These are phyloP conservation scores for Loripinus fragilis DNA, from an alignment of 2,888 invertebrate species.

Conservation along the genomic window DNA sequence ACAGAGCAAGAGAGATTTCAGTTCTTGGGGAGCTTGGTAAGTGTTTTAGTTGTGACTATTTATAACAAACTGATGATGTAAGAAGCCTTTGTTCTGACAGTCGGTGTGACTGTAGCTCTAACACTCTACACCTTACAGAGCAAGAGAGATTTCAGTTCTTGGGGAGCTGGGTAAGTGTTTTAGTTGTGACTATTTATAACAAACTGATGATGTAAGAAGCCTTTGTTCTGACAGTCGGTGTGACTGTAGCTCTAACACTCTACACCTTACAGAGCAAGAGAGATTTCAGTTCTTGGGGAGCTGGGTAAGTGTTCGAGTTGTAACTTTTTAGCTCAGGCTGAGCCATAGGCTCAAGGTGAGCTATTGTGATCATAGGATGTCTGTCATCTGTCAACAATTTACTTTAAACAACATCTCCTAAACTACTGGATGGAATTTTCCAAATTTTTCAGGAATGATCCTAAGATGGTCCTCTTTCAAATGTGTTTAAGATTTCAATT, in stretches of 20 bases:
- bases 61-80: constrained; percentile 93
- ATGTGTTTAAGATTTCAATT: too few species aligned
- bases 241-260: constrained; percentile 90
- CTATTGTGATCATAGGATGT: too few species aligned
- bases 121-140: constrained; percentile 93
- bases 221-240: constrained; percentile 89
- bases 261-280: constrained; percentile 93
- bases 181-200: constrained; percentile 89
- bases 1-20: too few species aligned
- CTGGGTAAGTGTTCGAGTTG: constrained; percentile 90
- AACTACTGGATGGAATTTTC: too few species aligned
- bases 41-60: constrained; percentile 87
- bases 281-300: constrained; percentile 91
- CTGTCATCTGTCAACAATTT: too few species aligned
- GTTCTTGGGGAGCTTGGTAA: constrained; percentile 90
- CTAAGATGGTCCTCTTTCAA: too few species aligned
- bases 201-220: constrained; percentile 91
- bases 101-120: constrained; percentile 90
- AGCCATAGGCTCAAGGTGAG: too few species aligned
- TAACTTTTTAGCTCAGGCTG: too few species aligned
- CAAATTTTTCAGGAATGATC: too few species aligned
- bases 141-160: too few species aligned
- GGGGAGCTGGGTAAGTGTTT: constrained; percentile 86
- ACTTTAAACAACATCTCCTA: too few species aligned
- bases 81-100: constrained; percentile 91